phyloP scores from a whole-genome alignment of 2,113 vertebrate species.

The Elephas maximus region DNA sequence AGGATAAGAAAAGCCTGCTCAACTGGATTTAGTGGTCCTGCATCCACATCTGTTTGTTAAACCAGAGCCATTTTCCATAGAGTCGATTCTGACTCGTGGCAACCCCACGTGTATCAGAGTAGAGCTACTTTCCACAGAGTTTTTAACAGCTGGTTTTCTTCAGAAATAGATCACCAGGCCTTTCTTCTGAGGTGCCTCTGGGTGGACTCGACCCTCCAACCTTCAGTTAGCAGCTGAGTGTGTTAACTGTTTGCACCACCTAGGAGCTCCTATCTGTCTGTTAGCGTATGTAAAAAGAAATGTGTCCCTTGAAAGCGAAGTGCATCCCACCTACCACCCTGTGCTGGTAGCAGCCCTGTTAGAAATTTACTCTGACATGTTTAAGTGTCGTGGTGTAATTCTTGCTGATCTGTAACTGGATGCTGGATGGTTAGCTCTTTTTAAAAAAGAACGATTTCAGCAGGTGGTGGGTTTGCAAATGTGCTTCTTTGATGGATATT shows the following conservation, averaged over 20 bases:
- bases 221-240: neutral
- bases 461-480: slow-evolving; percentile 29
- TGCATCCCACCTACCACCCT: neutral
- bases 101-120: neutral
- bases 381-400: neutral
- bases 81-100: neutral
- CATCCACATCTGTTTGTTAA: neutral
- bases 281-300: neutral
- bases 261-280: neutral
- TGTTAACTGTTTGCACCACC: neutral
- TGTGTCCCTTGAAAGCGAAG: neutral
- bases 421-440: neutral
- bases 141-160: neutral
- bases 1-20: neutral
- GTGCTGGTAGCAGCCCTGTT: neutral
- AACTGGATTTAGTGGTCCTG: neutral
- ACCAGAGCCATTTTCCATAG: neutral
- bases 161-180: no score
- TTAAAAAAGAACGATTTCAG: slow-evolving; percentile 2
- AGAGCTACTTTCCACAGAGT: neutral
- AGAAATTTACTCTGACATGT: neutral
- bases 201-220: neutral
- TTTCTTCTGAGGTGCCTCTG: neutral
- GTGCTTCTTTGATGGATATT: slow-evolving; percentile 14
- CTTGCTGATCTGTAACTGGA: neutral